Evolutionary conservation across 2,113 vertebrate genomes (phyloP).

Genomic region (Entomyzon cyanotis): DNA sequence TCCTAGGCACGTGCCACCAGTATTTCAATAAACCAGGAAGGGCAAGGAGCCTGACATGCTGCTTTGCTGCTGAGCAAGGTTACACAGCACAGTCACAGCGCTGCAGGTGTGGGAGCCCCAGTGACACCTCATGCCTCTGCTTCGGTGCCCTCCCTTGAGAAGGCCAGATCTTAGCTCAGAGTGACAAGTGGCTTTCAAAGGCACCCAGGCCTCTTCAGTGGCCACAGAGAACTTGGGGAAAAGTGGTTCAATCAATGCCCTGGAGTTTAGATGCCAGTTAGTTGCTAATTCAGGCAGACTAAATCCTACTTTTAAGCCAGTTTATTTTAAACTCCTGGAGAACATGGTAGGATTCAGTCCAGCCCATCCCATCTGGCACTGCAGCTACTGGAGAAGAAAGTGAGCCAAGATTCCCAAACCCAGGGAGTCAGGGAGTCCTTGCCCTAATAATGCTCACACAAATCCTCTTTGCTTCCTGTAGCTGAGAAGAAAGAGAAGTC

Average conservation of each 20-base stretch:
- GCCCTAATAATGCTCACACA: not conserved
- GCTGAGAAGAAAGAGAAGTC: not conserved
- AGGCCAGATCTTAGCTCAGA: not conserved
- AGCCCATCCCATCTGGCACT: not conserved
- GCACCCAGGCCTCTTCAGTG: not conserved
- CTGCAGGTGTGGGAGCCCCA: not conserved
- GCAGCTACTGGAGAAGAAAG: not conserved
- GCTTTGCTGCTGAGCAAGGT: not conserved
- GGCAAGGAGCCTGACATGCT: fast-evolving
- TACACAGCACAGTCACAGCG: not conserved
- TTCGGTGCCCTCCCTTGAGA: not conserved
- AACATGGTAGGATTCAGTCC: not conserved
- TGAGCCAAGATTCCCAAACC: not conserved
- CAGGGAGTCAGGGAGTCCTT: not conserved
- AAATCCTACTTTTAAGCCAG: not conserved
- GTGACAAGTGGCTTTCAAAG: not conserved
- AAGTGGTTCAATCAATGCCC: not conserved
- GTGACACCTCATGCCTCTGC: fast-evolving
- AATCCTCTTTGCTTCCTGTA: not conserved
- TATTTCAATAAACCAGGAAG: not conserved
- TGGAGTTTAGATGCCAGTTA: not conserved
- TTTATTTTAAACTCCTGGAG: not conserved
- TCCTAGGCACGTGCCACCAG: not conserved
- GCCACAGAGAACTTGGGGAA: not conserved
- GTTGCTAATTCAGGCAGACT: not conserved